These are phyloP conservation scores for Heteromyza rotundicornis DNA, from an alignment of 2,888 invertebrate genomes.

Conservation along the genomic window DNA sequence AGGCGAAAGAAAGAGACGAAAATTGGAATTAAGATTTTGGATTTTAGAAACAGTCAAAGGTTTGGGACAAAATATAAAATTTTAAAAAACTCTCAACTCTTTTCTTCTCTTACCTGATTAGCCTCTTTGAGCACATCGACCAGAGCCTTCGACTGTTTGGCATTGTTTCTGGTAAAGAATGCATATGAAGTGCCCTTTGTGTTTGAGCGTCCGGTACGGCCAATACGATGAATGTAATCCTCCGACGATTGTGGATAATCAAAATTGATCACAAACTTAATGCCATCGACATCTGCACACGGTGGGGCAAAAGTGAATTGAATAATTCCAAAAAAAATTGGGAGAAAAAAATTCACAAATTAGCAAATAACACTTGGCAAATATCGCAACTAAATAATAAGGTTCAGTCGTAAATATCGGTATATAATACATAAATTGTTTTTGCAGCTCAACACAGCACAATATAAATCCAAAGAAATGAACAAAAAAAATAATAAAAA, in stretches of 20 bases:
- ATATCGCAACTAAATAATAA: too few relatives aligned
- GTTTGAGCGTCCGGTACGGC: constrained; percentile 87
- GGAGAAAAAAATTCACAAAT: constrained; percentile 1
- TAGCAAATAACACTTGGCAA: background rate
- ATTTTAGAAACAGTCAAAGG: background rate
- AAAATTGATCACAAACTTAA: constrained; percentile 95
- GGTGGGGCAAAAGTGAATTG: constrained; percentile 21
- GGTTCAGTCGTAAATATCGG: too few relatives aligned
- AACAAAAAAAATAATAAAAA: background rate
- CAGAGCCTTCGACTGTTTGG: constrained; percentile 86
- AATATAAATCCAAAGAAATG: background rate
- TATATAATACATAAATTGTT: background rate
- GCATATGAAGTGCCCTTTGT: constrained; percentile 92
- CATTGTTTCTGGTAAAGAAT: constrained; percentile 89
- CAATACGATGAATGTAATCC: constrained; percentile 95
- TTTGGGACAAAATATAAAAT: background rate
- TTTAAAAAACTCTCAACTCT: background rate
- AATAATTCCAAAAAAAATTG: constrained; percentile 23
- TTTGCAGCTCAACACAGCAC: constrained; percentile 3
- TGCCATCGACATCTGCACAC: constrained; percentile 88
- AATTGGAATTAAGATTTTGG: background rate
- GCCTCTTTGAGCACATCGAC: constrained; percentile 89
- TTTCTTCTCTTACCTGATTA: constrained; percentile 73
- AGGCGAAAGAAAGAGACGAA: background rate
- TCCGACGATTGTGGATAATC: constrained; percentile 95